These are phyloP conservation scores for Archilochus colubris DNA, from an alignment of 2,113 vertebrate species.

Conservation along the genomic window DNA sequence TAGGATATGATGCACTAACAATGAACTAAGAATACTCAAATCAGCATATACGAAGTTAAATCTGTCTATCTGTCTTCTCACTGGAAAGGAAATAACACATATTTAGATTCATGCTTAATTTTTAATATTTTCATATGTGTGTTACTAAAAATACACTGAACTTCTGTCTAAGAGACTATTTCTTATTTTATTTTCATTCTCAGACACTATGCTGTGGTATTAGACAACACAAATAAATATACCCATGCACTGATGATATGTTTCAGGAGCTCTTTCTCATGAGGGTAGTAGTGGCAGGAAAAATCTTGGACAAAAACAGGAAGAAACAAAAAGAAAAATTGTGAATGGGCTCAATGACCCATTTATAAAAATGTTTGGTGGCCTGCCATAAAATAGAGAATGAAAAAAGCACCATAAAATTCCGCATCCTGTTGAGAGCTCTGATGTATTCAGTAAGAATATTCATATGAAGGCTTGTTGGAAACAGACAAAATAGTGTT, in stretches of 20 bases:
- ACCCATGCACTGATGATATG: neutral
- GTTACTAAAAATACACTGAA: neutral
- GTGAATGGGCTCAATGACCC: conserved; percentile 30
- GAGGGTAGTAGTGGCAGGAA: neutral
- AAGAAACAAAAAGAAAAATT: neutral
- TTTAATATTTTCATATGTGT: neutral
- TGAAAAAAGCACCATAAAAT: conserved; percentile 22
- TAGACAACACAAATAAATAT: neutral
- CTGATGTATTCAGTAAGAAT: neutral
- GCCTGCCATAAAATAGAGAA: conserved; percentile 55
- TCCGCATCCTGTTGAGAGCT: conserved; percentile 30
- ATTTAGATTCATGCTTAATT: neutral
- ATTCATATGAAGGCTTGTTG: conserved; percentile 3
- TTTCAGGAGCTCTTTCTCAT: neutral
- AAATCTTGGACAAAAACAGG: neutral
- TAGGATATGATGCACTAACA: neutral
- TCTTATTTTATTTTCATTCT: neutral
- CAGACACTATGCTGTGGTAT: neutral
- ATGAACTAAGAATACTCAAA: neutral
- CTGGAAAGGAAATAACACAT: neutral
- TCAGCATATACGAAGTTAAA: neutral
- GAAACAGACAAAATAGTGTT: conserved; percentile 25
- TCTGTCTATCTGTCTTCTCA: neutral
- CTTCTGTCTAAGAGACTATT: neutral
- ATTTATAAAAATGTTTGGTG: conserved; percentile 63